Evolutionary conservation across 2,888 invertebrate genomes (phyloP).

Genomic region (Drosophila merina): DNA sequence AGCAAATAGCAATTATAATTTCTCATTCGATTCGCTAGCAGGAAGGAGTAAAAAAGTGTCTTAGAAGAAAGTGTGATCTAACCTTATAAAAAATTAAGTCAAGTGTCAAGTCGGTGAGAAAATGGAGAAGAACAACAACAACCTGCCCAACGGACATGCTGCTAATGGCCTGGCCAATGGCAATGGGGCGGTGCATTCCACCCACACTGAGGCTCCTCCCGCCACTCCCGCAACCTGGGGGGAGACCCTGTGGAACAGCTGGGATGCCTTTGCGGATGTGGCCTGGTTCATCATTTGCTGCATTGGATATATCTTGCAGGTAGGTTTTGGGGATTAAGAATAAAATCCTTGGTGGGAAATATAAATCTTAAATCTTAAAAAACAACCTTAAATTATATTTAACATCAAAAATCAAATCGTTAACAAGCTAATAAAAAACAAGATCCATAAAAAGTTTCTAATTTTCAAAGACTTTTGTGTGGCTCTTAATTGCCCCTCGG

Average conservation of each 20-base stretch:
- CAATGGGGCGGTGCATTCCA: slow-evolving; percentile 33
- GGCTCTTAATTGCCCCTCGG: slow-evolving; percentile 12
- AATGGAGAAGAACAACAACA: slow-evolving; percentile 80
- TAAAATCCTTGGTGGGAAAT: neutral
- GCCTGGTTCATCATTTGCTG: slow-evolving; percentile 80
- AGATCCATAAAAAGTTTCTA: slow-evolving; percentile 22
- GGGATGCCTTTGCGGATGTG: slow-evolving; percentile 80
- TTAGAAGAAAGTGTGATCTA: slow-evolving; percentile 21
- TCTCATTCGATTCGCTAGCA: slow-evolving; percentile 2
- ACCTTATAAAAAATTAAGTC: slow-evolving; percentile 22
- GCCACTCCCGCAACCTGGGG: slow-evolving; percentile 39
- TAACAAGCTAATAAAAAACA: too few relatives aligned
- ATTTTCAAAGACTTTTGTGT: slow-evolving; percentile 25
- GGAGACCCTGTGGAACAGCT: slow-evolving; percentile 63
- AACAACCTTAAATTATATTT: too few relatives aligned
- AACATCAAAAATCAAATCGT: too few relatives aligned
- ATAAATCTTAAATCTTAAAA: neutral
- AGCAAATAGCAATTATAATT: slow-evolving; percentile 3
- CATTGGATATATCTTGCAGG: slow-evolving; percentile 82
- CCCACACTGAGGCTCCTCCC: neutral
- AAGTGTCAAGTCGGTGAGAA: slow-evolving; percentile 35
- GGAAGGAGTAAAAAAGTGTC: slow-evolving; percentile 12
- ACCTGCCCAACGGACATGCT: slow-evolving; percentile 42
- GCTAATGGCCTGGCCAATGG: slow-evolving; percentile 43
- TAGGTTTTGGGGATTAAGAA: slow-evolving; percentile 46